Evolutionary conservation across 2,113 vertebrate genomes (phyloP).

Genomic region (Anguilla rostrata): DNA sequence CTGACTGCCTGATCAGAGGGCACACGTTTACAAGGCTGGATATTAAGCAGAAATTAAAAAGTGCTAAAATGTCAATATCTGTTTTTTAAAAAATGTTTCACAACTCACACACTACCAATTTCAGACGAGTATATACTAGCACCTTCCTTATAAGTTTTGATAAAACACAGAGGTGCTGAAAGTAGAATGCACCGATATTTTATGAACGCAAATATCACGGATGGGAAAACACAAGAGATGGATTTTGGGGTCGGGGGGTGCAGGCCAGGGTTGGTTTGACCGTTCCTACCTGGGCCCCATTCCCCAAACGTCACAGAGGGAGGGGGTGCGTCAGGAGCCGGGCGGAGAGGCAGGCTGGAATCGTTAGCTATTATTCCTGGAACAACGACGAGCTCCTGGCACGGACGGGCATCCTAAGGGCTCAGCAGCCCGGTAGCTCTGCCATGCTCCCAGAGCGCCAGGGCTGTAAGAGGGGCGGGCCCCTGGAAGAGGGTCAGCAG

Average conservation of each 20-base stretch:
- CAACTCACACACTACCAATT: too few species aligned
- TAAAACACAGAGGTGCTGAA: not conserved
- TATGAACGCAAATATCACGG: too few species aligned
- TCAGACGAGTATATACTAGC: too few species aligned
- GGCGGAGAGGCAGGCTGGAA: not conserved
- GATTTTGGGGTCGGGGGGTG: too few species aligned
- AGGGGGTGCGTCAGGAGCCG: not conserved
- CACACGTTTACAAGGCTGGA: not conserved
- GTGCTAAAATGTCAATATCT: too few species aligned
- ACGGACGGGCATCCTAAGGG: not conserved
- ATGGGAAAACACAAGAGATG: too few species aligned
- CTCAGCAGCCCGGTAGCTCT: not conserved
- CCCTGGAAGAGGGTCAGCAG: not conserved
- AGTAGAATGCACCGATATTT: not conserved
- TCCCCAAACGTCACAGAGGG: not conserved
- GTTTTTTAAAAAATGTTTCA: too few species aligned
- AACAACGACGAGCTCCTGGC: not conserved
- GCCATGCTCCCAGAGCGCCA: not conserved
- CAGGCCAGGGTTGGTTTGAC: too few species aligned
- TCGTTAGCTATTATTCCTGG: not conserved
- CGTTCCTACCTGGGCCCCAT: not conserved
- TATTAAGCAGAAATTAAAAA: too few species aligned
- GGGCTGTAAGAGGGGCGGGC: not conserved
- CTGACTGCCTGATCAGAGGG: not conserved
- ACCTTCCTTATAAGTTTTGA: not conserved